phyloP scores from a whole-genome alignment of 2,797 vertebrate species.

The Oryzias sinensis region DNA sequence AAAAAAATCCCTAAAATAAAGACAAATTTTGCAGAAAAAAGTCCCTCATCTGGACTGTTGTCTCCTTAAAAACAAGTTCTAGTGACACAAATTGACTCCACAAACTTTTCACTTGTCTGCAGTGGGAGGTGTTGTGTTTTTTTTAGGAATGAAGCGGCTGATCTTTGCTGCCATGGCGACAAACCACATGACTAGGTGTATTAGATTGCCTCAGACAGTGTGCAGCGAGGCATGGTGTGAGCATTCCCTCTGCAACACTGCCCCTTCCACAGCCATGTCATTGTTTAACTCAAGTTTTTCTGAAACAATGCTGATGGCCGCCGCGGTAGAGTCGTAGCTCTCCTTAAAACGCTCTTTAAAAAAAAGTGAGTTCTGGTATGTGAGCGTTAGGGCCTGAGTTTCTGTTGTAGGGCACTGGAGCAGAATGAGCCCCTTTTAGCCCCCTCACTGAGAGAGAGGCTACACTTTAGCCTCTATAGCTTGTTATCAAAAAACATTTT shows the following conservation, averaged over 20 bases:
- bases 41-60: too few species aligned
- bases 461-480: background rate
- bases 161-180: conserved; percentile 94
- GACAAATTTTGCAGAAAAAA: too few species aligned
- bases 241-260: conserved; percentile 77
- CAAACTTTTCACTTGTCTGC: conserved; percentile 55
- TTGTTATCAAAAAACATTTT: background rate
- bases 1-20: too few species aligned
- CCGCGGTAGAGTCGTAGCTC: conserved; percentile 23
- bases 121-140: conserved; percentile 45
- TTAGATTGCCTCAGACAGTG: conserved; percentile 89
- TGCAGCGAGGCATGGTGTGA: conserved; percentile 80
- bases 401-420: conserved; percentile 4
- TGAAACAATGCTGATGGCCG: conserved; percentile 24
- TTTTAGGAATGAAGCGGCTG: conserved; percentile 86
- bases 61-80: too few species aligned
- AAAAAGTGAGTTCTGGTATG: conserved; percentile 6
- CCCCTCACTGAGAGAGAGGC: background rate
- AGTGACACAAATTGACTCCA: too few species aligned
- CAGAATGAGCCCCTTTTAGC: conserved; percentile 9
- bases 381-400: conserved; percentile 17
- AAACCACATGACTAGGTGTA: conserved; percentile 96
- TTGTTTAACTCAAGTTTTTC: conserved; percentile 61
- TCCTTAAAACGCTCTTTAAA: conserved; percentile 2
- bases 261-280: conserved; percentile 65